Evolutionary conservation across 2,797 vertebrate genomes (phyloP).

Genomic region (Austrolebias charrua): DNA sequence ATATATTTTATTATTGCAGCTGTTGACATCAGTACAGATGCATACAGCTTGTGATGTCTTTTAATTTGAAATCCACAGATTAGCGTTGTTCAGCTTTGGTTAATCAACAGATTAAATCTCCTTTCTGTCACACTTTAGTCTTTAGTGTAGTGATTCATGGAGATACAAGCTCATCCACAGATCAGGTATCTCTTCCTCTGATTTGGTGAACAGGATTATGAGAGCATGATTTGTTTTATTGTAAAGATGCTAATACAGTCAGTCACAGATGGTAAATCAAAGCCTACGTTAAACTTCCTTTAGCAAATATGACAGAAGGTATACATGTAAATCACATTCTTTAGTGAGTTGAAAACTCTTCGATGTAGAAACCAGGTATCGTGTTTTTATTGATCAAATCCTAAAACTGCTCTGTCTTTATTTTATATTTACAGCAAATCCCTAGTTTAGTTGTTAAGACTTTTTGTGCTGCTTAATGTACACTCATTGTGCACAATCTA

Average conservation of each 20-base stretch:
- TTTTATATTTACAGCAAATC: background rate
- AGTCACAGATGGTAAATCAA: constrained; percentile 64
- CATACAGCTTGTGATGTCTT: no score
- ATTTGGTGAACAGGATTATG: constrained; percentile 29
- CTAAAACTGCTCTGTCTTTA: constrained; percentile 23
- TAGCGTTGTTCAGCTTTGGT: no score
- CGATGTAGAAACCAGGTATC: constrained; percentile 34
- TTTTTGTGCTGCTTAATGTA: constrained; percentile 19
- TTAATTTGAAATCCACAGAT: no score
- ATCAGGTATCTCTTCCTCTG: constrained; percentile 16
- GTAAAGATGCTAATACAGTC: constrained; percentile 50
- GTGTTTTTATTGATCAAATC: constrained; percentile 19
- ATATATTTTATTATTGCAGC: no score
- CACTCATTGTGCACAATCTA: background rate
- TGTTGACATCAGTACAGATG: no score
- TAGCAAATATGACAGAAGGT: constrained; percentile 48
- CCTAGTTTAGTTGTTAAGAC: background rate
- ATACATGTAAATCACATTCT: constrained; percentile 62
- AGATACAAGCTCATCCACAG: constrained; percentile 7
- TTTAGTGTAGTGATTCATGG: constrained; percentile 1
- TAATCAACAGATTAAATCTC: background rate
- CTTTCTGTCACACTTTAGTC: constrained; percentile 7
- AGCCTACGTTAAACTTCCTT: constrained; percentile 42
- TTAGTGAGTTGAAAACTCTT: constrained; percentile 32
- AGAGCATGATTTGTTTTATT: constrained; percentile 28